Base-by-base conservation (phyloP, 2,888 invertebrate genomes). In the Mamestra brassicae region DNA sequence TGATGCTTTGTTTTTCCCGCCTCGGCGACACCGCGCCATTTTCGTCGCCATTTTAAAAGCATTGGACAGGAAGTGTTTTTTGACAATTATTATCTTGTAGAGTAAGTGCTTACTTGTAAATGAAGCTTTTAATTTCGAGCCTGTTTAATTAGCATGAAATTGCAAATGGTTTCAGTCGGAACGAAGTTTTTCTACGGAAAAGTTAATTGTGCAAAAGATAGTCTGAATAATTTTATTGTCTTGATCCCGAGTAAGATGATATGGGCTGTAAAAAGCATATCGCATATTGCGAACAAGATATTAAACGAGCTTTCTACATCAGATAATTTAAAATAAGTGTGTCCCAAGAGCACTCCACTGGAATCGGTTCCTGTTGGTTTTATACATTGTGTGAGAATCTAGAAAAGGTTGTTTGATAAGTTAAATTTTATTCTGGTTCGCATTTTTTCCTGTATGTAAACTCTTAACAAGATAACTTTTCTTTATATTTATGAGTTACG, bases 51-150 rank as follows among this genome's bases (percentile, higher is more conserved):
- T 86, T 86, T 89, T 88, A 85, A 88, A 86, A 87, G 83, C 84
- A 78, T 80, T 76, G 78, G 84, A 84, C 81, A 85, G 87, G 86
- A 89, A 88, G 81, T 81, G 82, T 87, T 85, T 85, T 75, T 83
- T 81, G 80, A 80, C 88, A 84, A 85, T 87, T 90, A 92, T 92
- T 90, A 90, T 89, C 88, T 87, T 75, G 82, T 85, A 87, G 85
- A 68, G 52, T 74, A 80, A 78, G 47, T 69, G 62, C 42, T 47
- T 64, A 74, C 70, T 83, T 77, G 62, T 65, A 71, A 80, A 80
- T 72, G 74, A 74, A 72, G 74, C 64, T 71, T 68, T 82, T 85
- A 74, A 82, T 82, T 76, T 58, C 64, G 62, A 74, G 50, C 42
- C 54, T 67, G 71, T 66, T 77, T 81, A 81, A 85, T 81, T 66